Conservation (phyloP, 2,797 vertebrate genomes). For the Sebastes taczanowskii region DNA sequence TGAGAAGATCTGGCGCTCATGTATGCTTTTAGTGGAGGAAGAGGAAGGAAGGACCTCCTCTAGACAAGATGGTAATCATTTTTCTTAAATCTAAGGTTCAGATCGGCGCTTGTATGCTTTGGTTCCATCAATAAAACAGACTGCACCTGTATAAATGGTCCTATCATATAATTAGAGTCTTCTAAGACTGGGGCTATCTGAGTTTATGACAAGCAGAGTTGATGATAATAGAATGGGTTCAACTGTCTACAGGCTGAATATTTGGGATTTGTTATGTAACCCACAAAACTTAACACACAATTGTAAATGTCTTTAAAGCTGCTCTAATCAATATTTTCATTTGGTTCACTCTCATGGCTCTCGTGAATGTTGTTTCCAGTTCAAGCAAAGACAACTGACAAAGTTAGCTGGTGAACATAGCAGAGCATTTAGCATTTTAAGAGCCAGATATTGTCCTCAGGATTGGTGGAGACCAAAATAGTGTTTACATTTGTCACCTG, state of each 20-base stretch:
- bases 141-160: constrained; percentile 31
- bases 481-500: no score
- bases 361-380: no score
- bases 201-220: constrained; percentile 1
- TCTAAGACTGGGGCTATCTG: not conserved
- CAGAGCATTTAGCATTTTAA: no score
- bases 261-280: not conserved
- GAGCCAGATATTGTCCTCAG: no score
- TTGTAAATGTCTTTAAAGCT: not conserved
- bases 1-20: constrained; percentile 8
- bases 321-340: not conserved
- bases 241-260: not conserved
- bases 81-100: not conserved
- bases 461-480: no score
- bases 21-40: constrained; percentile 2
- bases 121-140: constrained; percentile 27
- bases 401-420: no score
- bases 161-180: not conserved
- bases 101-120: not conserved
- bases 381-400: no score
- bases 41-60: constrained; percentile 32
- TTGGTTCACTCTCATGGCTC: no score
- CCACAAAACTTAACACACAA: not conserved
- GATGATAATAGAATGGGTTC: not conserved
- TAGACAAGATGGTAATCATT: constrained; percentile 19